phyloP scores from a whole-genome alignment of 2,797 vertebrate genomes.

The Notolepis coatsorum region DNA sequence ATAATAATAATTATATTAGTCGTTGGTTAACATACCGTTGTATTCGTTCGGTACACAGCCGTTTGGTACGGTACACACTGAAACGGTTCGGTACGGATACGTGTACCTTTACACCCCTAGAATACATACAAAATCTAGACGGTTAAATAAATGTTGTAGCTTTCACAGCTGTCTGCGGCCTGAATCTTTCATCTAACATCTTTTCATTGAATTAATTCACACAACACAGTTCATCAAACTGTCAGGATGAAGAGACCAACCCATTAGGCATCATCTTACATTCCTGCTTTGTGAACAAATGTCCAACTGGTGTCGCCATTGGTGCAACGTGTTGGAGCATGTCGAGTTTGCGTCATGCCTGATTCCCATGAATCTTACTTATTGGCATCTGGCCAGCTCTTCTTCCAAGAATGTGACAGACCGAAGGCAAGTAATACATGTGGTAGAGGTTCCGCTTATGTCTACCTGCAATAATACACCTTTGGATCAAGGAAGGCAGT shows the following conservation, averaged over 20 bases:
- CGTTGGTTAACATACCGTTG: no score
- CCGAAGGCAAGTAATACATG: background rate
- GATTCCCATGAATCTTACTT: background rate
- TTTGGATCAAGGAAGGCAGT: background rate
- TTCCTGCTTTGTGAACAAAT: conserved; percentile 2
- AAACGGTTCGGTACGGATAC: no score
- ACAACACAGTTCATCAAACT: no score
- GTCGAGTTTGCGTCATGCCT: conserved; percentile 13
- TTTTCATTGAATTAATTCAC: background rate
- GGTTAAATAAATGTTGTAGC: no score
- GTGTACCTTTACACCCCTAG: no score
- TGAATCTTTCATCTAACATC: background rate
- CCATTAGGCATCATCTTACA: conserved; percentile 4
- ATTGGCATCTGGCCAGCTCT: background rate
- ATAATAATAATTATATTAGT: no score
- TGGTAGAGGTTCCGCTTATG: background rate
- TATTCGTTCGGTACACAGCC: no score
- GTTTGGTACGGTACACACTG: no score
- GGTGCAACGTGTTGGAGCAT: conserved; percentile 35
- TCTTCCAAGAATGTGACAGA: background rate
- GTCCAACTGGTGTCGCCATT: background rate
- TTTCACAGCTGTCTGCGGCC: conserved; percentile 10
- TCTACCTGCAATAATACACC: background rate
- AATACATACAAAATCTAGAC: no score
- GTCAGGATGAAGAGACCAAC: background rate